Evolutionary conservation across 1,140 invertebrate species (phyloP), one percentile per base, ranked within the genome.

Genomic region (Sycophila sp.): DNA sequence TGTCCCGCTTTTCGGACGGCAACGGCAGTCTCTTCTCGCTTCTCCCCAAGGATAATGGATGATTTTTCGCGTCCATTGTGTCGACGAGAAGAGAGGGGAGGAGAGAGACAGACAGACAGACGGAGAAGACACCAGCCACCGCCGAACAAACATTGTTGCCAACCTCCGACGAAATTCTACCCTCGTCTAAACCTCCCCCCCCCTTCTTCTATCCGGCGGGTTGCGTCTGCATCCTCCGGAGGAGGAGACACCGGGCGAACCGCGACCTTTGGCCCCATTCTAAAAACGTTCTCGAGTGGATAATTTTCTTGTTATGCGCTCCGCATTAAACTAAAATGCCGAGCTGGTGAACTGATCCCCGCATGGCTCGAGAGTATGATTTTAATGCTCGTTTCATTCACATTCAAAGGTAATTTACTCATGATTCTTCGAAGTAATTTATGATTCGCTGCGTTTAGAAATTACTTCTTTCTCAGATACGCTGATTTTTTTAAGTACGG

Each of bases 51-150:
- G 72, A 85, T 86, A 85, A 86, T 84, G 75, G 84, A 85, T 85
- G 83, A 85, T 85, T 86, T 86, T 85, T 84, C 80, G 81, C 80
- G 76, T 81, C 78, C 72, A 86, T 85, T 86, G 83, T 86, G 47
- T 30, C 15, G 74, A 75, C 75, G 53, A 30, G 28, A 28, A 15
- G 56, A 59, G 56, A 26, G 38, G 10, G 56, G 28, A 22, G 4
- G 22, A 1, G 49, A 8, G 28, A 30, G 28, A 13, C 24, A 13
- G 38, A 45, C 26, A 45, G 40, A 47, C 47, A 24, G 64, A 15
- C 15, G 15, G 26, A 38, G 64, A 30, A 15, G 38, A 28, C 24
- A 36, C 32, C 28, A 17, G 34, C n/a, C 30, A 36, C 73, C 72
- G 73, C 64, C 73, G 77, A 73, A 84, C 73, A 77, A 73, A 84